These are phyloP conservation scores for Tetragnatha versicolor DNA, from an alignment of 1,140 invertebrate species.

Conservation along the genomic window DNA sequence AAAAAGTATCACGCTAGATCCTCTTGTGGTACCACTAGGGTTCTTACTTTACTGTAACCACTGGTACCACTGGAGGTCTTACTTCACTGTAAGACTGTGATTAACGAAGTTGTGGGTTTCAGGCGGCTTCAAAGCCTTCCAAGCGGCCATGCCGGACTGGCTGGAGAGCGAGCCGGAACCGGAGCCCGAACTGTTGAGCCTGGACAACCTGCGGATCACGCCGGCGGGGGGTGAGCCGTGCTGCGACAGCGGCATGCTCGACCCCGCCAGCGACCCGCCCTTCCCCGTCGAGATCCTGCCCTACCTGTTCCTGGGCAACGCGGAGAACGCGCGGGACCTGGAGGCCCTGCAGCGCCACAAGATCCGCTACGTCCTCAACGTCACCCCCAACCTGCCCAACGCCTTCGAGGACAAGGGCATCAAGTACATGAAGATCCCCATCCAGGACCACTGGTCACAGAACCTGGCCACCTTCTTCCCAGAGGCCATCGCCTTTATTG, in stretches of 20 bases:
- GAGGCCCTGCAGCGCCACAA: constrained; percentile 73
- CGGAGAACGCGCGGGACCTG: constrained; percentile 79
- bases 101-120: too few species aligned
- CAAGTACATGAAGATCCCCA: constrained; percentile 82
- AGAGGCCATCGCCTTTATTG: constrained; percentile 88
- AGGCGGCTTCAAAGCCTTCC: constrained; percentile 87
- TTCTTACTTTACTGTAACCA: too few species aligned
- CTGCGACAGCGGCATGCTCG: constrained; percentile 63
- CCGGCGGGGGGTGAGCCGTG: constrained; percentile 24
- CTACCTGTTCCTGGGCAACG: constrained; percentile 86
- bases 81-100: too few species aligned
- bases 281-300: constrained; percentile 91
- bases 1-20: too few species aligned
- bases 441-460: constrained; percentile 83
- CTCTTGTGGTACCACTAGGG: too few species aligned
- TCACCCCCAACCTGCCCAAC: constrained; percentile 80
- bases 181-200: constrained; percentile 60
- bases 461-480: constrained; percentile 92
- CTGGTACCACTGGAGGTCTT: too few species aligned
- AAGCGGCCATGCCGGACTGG: constrained; percentile 85
- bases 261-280: constrained; percentile 66
- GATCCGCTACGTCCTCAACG: constrained; percentile 79
- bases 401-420: constrained; percentile 83
- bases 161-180: constrained; percentile 72
- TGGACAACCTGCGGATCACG: constrained; percentile 64